Base-by-base conservation (phyloP, 2,888 invertebrate genomes). In the Calameuta filiformis region DNA sequence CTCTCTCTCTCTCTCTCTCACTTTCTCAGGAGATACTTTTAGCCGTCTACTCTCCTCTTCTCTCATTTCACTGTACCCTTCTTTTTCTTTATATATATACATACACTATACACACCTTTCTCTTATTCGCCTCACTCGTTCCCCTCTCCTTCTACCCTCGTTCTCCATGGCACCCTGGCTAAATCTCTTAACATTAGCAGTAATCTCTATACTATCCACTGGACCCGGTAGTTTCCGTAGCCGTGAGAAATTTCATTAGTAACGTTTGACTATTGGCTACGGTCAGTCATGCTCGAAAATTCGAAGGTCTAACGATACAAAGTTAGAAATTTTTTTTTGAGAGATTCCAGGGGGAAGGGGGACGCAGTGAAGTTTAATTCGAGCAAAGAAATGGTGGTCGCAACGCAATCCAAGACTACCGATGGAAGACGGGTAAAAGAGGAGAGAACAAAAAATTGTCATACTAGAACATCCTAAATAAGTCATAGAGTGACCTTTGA, bases 31-130 rank as follows among this genome's bases (percentile, higher is more conserved):
- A 56, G 23, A 56, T 76, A 74, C 77, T 69, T 83, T 82, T 77
- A 76, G 79, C 79, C 76, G 77, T 77, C 75, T 73, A 79, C 73
- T 78, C 73, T 76, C 74, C 79, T 77, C 75, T 37, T 73, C 79
- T 77, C 75, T 40, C 76, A 77, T 73, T 56, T 74, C 75, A 69
- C 76, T 73, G 37, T 40, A 40, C 78, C 78, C 69, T 56, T 56
- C 37, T 56, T 23, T 23, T 23, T 23, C 1, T 56, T 23, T 69
- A 11, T 69, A 75, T 68, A 75, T 15, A 75, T 35, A 33, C 35
- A 56, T 35, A 75, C 15, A 71, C 34, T 4, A 12, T n/a, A 30
- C 30, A 69, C 23, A 71, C 69, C 77, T 73, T 73, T 73, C 77
- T 68, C 68, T 73, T 68, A 68, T 35, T 77, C 34, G 73, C 68